Evolutionary conservation across 2,113 vertebrate genomes (phyloP).

Genomic region (Cygnus atratus): DNA sequence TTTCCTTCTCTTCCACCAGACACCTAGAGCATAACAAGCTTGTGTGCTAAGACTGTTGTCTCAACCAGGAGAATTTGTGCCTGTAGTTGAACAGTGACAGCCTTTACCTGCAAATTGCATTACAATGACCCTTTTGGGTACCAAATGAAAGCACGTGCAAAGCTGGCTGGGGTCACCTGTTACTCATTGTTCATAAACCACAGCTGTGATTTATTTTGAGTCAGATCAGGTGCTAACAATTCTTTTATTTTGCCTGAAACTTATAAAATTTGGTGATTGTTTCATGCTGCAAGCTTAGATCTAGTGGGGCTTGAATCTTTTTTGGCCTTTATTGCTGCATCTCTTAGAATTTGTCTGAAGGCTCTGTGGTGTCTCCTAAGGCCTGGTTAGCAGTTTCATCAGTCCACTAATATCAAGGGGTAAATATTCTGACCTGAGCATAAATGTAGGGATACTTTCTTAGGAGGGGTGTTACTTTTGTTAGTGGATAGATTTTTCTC

Average conservation of each 20-base stretch:
- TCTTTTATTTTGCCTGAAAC: background rate
- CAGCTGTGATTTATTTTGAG: background rate
- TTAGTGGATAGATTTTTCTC: background rate
- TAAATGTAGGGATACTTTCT: background rate
- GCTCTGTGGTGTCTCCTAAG: background rate
- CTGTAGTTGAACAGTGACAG: background rate
- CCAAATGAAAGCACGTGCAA: background rate
- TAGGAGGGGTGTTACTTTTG: background rate
- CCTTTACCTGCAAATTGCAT: background rate
- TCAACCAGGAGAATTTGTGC: background rate
- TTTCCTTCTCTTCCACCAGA: background rate
- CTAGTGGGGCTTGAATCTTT: background rate
- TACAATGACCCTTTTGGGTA: background rate
- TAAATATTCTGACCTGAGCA: background rate
- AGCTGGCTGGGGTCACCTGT: background rate
- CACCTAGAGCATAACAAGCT: background rate
- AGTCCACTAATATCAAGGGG: background rate
- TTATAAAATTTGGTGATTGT: background rate
- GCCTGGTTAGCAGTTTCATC: background rate
- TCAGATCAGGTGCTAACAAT: background rate
- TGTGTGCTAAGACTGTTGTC: background rate
- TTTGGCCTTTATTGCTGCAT: background rate
- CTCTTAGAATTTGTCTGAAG: background rate
- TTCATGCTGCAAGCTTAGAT: background rate
- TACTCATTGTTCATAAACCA: background rate